Conservation (phyloP, 2,797 vertebrate species). For the Halcyon chelicuti region DNA sequence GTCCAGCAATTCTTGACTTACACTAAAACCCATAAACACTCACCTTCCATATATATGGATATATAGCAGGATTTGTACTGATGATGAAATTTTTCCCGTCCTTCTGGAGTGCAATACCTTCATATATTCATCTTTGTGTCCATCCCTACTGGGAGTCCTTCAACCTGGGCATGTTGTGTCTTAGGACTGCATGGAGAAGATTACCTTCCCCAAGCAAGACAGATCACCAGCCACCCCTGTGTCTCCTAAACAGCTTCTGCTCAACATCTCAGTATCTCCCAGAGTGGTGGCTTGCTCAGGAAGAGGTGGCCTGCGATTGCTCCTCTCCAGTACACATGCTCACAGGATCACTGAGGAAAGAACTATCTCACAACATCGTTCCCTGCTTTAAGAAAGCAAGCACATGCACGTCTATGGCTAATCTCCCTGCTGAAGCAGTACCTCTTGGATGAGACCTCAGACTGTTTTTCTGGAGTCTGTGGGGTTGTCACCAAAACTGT, state of each 20-base stretch:
- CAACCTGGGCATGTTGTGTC: not conserved
- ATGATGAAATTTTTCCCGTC: not conserved
- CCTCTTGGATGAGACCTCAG: not conserved
- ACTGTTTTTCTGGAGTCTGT: not conserved
- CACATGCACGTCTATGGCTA: not conserved
- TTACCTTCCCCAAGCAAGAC: not conserved
- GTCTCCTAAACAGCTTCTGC: not conserved
- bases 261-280: not conserved
- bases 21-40: accelerated
- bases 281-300: not conserved
- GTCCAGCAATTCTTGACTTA: not conserved
- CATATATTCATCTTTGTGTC: not conserved
- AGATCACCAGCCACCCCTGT: not conserved
- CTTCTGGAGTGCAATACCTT: not conserved
- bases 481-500: not conserved
- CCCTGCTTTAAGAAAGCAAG: not conserved
- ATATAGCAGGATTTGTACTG: not conserved
- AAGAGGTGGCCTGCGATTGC: not conserved
- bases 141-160: not conserved
- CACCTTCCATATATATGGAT: not conserved
- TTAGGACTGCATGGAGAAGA: not conserved
- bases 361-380: not conserved
- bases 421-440: not conserved
- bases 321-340: not conserved
- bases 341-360: not conserved